These are phyloP conservation scores for Athrips mouffetella DNA, from an alignment of 2,888 invertebrate genomes.

Conservation along the genomic window DNA sequence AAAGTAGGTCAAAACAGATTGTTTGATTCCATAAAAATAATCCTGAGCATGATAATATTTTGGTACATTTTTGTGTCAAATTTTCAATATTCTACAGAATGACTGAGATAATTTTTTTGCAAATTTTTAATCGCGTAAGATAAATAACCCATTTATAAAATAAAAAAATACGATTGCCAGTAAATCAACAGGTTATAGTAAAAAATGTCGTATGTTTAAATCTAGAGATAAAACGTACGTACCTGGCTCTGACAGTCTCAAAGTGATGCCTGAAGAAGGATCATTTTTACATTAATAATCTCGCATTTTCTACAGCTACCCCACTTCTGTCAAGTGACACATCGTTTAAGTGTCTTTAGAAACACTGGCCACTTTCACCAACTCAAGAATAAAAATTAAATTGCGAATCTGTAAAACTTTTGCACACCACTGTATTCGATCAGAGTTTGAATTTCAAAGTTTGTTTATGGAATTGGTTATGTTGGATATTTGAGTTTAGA, in stretches of 20 bases:
- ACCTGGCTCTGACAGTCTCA: slow-evolving; percentile 48
- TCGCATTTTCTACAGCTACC: slow-evolving; percentile 43
- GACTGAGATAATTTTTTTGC: too few species aligned
- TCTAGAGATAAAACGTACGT: slow-evolving; percentile 17
- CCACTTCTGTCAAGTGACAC: slow-evolving; percentile 56
- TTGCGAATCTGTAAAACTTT: background rate
- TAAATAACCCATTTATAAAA: too few species aligned
- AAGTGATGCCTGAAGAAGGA: slow-evolving; percentile 30
- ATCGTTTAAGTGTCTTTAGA: slow-evolving; percentile 38
- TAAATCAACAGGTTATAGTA: background rate
- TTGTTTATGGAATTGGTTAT: slow-evolving; percentile 26
- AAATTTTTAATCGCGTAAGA: too few species aligned
- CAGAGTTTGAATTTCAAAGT: background rate
- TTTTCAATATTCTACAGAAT: too few species aligned
- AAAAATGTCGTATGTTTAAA: background rate
- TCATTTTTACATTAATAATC: slow-evolving; percentile 52
- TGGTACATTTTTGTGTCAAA: too few species aligned
- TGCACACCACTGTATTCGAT: background rate
- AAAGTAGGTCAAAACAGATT: too few species aligned
- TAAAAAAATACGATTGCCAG: too few species aligned
- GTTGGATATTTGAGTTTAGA: slow-evolving; percentile 33
- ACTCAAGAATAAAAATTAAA: slow-evolving; percentile 25
- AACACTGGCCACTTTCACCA: slow-evolving; percentile 37
- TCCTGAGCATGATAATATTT: too few species aligned
- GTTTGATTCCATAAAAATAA: too few species aligned